These are phyloP conservation scores for Tenualosa thibaudeaui DNA, from an alignment of 2,797 vertebrate species.

Conservation along the genomic window DNA sequence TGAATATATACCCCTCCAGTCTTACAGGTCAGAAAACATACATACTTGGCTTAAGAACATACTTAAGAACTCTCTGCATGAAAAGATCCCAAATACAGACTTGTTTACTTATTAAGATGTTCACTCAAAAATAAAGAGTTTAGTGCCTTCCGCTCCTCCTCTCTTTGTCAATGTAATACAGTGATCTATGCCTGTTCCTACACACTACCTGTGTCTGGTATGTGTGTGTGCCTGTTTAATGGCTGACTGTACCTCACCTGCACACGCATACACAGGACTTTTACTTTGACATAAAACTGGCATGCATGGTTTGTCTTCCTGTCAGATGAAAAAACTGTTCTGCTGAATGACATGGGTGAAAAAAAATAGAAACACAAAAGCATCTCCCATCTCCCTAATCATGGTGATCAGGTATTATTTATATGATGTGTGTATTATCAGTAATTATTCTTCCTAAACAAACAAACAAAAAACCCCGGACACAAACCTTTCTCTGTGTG, in stretches of 20 bases:
- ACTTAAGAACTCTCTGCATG: not conserved
- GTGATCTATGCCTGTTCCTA: not conserved
- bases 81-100: not conserved
- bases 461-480: no score
- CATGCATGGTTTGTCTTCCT: not conserved
- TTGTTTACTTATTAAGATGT: not conserved
- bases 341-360: no score
- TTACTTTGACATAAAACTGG: not conserved
- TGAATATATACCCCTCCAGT: no score
- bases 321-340: not conserved
- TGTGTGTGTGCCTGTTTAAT: not conserved
- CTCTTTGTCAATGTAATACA: not conserved
- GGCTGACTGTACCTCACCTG: not conserved
- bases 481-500: slow-evolving; percentile 88
- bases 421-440: no score
- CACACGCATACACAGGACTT: not conserved
- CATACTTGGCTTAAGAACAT: no score
- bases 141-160: no score
- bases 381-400: no score
- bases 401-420: no score
- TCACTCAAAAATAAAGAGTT: not conserved
- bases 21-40: no score
- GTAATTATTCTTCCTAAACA: no score
- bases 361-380: no score
- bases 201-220: not conserved